Evolutionary conservation across 2,888 invertebrate genomes (phyloP).

Genomic region (Pharmacophagus antenor): DNA sequence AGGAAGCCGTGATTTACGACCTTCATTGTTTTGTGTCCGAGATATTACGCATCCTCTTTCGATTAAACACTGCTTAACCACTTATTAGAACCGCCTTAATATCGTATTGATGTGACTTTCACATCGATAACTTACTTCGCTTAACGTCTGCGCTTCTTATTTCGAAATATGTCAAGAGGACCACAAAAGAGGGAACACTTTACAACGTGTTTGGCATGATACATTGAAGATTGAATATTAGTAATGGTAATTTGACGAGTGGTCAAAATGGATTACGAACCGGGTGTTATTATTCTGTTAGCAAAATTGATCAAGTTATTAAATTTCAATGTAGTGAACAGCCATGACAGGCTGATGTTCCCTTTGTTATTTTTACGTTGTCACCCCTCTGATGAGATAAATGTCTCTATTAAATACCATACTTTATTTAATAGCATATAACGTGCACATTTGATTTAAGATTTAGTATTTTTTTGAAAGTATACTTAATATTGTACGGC

Average conservation of each 20-base stretch:
- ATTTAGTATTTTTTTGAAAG: too few species aligned
- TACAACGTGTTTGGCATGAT: not conserved
- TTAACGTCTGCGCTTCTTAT: not conserved
- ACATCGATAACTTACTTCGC: not conserved
- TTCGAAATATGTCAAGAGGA: not conserved
- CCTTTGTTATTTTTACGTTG: slow-evolving; percentile 43
- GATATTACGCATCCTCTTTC: slow-evolving; percentile 60
- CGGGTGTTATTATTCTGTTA: slow-evolving; percentile 33
- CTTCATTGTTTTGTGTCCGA: slow-evolving; percentile 74
- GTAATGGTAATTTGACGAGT: slow-evolving; percentile 1
- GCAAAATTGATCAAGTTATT: slow-evolving; percentile 38
- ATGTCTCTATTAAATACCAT: slow-evolving; percentile 47
- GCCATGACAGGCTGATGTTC: slow-evolving; percentile 44
- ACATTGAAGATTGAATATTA: not conserved
- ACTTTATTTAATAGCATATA: too few species aligned
- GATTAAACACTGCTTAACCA: slow-evolving; percentile 49
- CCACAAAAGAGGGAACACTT: not conserved
- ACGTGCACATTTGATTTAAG: too few species aligned
- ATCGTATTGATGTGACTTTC: slow-evolving; percentile 4
- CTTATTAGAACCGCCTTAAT: slow-evolving; percentile 34
- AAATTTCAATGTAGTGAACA: slow-evolving; percentile 42
- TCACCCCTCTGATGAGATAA: slow-evolving; percentile 40
- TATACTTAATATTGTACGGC: not conserved
- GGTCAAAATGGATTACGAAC: slow-evolving; percentile 2
- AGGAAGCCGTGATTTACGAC: slow-evolving; percentile 78